phyloP scores from a whole-genome alignment of 2,113 vertebrate genomes.

The Pantherophis guttatus region DNA sequence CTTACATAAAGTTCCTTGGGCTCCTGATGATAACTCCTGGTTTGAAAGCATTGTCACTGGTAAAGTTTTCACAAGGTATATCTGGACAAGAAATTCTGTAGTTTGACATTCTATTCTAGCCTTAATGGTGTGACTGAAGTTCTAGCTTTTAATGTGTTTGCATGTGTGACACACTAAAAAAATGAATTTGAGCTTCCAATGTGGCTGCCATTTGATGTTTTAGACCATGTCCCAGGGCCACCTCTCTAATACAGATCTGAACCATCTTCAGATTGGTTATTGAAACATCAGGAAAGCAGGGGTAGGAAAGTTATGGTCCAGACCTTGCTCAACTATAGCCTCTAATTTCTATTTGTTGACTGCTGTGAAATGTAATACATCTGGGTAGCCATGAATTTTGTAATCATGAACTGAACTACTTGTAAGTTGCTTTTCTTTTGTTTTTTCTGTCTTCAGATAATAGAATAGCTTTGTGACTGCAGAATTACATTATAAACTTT shows the following conservation, averaged over 20 bases:
- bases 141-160: background rate
- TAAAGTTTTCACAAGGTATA: background rate
- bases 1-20: background rate
- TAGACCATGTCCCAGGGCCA: background rate
- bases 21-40: background rate
- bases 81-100: background rate
- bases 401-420: background rate
- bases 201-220: background rate
- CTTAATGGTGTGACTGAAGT: background rate
- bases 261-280: background rate
- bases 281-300: background rate
- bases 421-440: background rate
- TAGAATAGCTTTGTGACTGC: background rate
- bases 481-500: background rate
- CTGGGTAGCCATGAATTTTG: background rate
- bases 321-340: background rate
- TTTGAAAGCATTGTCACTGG: background rate
- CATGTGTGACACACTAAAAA: background rate
- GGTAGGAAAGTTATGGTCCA: background rate
- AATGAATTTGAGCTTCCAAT: background rate
- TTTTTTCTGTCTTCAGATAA: background rate
- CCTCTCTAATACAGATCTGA: background rate
- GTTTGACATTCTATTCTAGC: background rate
- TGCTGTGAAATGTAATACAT: background rate
- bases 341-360: background rate